Evolutionary conservation across 2,888 invertebrate genomes (phyloP).

Genomic region (Andrena bicolor): DNA sequence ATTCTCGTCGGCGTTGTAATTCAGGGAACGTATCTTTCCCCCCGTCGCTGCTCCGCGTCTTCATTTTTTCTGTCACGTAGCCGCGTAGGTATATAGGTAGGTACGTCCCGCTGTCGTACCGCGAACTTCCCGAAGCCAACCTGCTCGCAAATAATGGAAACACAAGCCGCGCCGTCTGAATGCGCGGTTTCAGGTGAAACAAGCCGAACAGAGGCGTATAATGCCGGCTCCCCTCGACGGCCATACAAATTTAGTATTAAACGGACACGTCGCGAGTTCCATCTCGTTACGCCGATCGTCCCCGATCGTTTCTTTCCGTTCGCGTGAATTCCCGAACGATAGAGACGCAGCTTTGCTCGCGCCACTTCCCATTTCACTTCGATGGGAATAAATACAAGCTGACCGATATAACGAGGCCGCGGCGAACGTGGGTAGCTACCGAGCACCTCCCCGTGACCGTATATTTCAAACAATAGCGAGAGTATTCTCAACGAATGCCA

Average conservation of each 20-base stretch:
- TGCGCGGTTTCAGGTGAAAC: constrained; percentile 27
- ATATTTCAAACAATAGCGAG: constrained; percentile 30
- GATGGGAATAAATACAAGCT: constrained; percentile 43
- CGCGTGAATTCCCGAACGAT: constrained; percentile 36
- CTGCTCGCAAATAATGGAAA: constrained; percentile 65
- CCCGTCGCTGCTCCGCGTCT: constrained; percentile 8
- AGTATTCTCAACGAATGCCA: constrained; percentile 17
- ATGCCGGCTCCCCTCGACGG: constrained; percentile 50
- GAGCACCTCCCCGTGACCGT: constrained; percentile 22
- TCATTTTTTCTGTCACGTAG: constrained; percentile 59
- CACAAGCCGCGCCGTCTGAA: constrained; percentile 28
- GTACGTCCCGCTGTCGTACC: constrained; percentile 49
- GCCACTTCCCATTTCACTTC: constrained; percentile 26
- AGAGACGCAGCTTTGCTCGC: constrained; percentile 23
- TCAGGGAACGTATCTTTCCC: constrained; percentile 58
- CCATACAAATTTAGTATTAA: constrained; percentile 64
- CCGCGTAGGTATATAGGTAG: constrained; percentile 29
- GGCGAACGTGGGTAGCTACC: constrained; percentile 11
- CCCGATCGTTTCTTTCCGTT: background rate
- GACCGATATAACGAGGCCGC: constrained; percentile 51
- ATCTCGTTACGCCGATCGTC: constrained; percentile 40
- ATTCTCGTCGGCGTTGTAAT: constrained; percentile 71
- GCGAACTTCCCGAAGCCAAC: constrained; percentile 61
- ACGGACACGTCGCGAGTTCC: constrained; percentile 49
- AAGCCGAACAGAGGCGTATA: constrained; percentile 35